These are phyloP conservation scores for Mystacides longicornis DNA, from an alignment of 2,888 invertebrate species.

Conservation along the genomic window DNA sequence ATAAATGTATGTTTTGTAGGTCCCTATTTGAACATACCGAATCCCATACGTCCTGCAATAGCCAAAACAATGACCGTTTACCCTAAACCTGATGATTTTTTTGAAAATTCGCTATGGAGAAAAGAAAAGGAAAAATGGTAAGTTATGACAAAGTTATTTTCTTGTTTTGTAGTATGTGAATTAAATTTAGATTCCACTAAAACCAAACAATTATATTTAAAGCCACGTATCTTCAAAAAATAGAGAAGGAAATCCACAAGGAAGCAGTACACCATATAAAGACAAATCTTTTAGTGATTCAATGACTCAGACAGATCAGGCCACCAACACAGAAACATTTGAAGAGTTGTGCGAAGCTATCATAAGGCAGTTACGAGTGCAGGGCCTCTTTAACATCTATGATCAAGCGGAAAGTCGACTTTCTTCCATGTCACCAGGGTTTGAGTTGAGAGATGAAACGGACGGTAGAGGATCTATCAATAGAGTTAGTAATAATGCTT, in stretches of 20 bases:
- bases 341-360: conserved; percentile 42
- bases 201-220: conserved; percentile 3
- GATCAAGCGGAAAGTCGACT: background rate
- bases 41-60: conserved; percentile 7
- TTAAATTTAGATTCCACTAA: too few relatives aligned
- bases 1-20: background rate
- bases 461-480: background rate
- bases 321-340: conserved; percentile 40
- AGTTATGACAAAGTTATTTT: too few relatives aligned
- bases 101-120: conserved; percentile 24
- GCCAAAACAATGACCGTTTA: conserved; percentile 10
- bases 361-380: conserved; percentile 28
- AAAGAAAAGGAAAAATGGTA: conserved; percentile 25
- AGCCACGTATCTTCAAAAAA: conserved; percentile 4
- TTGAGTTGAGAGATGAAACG: background rate
- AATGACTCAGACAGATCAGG: conserved; percentile 13
- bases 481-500: background rate
- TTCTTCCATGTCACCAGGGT: background rate
- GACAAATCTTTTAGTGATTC: background rate
- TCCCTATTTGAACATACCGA: conserved; percentile 9
- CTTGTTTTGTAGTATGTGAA: too few relatives aligned
- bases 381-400: conserved; percentile 23
- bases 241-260: conserved; percentile 14
- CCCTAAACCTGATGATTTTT: conserved; percentile 15
- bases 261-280: conserved; percentile 23